phyloP scores from a whole-genome alignment of 2,113 vertebrate genomes.

The Anarhynchus alexandrinus region DNA sequence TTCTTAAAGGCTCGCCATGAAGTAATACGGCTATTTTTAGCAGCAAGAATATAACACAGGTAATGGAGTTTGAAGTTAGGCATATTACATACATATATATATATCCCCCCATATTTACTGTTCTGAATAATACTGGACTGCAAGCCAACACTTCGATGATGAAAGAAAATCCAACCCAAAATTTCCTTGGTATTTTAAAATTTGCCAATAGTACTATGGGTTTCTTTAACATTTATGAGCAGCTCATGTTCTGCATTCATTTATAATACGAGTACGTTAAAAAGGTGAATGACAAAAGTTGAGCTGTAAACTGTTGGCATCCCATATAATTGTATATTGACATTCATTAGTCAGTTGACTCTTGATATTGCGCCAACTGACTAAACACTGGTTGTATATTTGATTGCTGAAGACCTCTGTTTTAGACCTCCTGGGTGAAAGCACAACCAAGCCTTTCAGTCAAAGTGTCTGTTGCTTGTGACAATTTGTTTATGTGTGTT shows the following conservation, averaged over 20 bases:
- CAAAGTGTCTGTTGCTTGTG: slow-evolving; percentile 5
- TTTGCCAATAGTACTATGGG: not conserved
- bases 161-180: not conserved
- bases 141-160: not conserved
- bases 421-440: slow-evolving; percentile 24
- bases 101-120: not conserved
- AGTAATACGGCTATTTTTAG: not conserved
- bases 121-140: not conserved
- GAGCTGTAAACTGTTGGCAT: not conserved
- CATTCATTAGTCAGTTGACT: not conserved
- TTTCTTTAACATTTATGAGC: not conserved
- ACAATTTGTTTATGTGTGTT: slow-evolving; percentile 12
- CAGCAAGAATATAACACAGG: not conserved
- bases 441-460: slow-evolving; percentile 6
- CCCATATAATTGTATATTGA: not conserved
- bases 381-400: slow-evolving; percentile 31
- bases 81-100: not conserved
- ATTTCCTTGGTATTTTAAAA: not conserved
- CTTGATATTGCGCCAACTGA: not conserved
- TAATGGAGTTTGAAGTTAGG: not conserved
- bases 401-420: not conserved
- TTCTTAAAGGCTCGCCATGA: not conserved
- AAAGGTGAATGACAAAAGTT: not conserved
- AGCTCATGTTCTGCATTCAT: not conserved
- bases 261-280: not conserved